Base-by-base conservation (phyloP, 2,888 invertebrate genomes). In the Erannis defoliaria region DNA sequence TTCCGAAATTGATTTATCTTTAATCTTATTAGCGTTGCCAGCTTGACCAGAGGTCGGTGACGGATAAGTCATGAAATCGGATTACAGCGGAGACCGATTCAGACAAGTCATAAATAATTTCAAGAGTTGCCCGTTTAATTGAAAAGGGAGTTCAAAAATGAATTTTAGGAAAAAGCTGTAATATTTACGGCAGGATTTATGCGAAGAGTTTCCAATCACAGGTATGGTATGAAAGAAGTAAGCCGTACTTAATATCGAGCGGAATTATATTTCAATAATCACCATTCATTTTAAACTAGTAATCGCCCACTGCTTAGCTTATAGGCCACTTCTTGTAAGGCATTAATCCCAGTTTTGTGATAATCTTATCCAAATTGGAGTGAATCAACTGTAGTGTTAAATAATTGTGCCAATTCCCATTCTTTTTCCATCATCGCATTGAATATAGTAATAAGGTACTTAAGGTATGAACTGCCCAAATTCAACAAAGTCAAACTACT, bases 41-140 rank as follows among this genome's bases (percentile, higher is more conserved):
- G 23, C 35, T 55, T 37, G 55, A 45, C 38, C 61, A 66, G 62
- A 64, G 62, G 57, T 63, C 61, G 29, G 55, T 57, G 55, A 51
- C 56, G 49, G 48, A 48, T 56, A 49, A 35, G 43, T 35, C 40
- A 53, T 62, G 60, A 62, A 66, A 68, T 66, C 48, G 23, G 59
- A 64, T 66, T 64, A 66, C 31, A 14, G 35, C 56, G 45, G 53
- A 57, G 55, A 59, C 57, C 63, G 55, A 65, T 62, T 60, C 51
- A 33, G 53, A 55, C 60, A 46, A 46, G 35, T 37, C 40, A 51
- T 50, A 55, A 60, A 61, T 57, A n/a, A 46, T 51, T 50, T 48
- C 46, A 51, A 53, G 14, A 16, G 37, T 12, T 49, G 23, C 6
- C 26, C 10, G 23, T 21, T 46, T 46, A 35, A 46, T 46, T 37